Conservation (phyloP, 2,888 invertebrate genomes). For the Apamea epomidion region DNA sequence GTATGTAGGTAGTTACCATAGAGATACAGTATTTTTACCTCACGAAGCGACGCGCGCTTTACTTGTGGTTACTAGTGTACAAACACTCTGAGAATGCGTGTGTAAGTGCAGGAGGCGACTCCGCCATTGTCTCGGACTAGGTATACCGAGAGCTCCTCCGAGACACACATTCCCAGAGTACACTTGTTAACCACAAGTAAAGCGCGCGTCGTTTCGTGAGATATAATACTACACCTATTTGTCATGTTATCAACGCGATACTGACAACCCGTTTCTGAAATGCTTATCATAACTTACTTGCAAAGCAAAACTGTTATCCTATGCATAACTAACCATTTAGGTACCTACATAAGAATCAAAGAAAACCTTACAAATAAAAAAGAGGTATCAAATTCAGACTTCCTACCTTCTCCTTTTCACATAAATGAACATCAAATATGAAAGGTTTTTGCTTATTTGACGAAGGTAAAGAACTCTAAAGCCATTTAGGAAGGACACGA, state of each 20-base stretch:
- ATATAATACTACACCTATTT: neutral
- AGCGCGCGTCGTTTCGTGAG: neutral
- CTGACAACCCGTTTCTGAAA: neutral
- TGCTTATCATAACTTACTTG: neutral
- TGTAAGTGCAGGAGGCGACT: neutral
- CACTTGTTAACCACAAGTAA: neutral
- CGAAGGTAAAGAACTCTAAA: slow-evolving; percentile 1
- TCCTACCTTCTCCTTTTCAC: neutral
- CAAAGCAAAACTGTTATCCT: neutral
- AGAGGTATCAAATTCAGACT: neutral
- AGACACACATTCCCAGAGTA: no score
- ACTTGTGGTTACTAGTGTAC: neutral
- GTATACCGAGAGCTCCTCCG: no score
- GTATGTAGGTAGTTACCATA: neutral
- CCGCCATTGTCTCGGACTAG: no score
- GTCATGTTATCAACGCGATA: neutral
- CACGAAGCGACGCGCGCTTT: neutral
- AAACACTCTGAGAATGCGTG: neutral
- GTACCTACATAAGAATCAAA: neutral
- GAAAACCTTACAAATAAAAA: neutral
- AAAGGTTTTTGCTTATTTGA: neutral
- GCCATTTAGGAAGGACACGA: neutral
- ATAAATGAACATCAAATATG: no score
- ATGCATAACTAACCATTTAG: neutral
- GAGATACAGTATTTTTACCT: neutral